A percentile compares a stretch with the other conserved stretches of the same genome.
Conservation (phyloP, 2,888 invertebrate genomes). For the Busseola fusca region DNA sequence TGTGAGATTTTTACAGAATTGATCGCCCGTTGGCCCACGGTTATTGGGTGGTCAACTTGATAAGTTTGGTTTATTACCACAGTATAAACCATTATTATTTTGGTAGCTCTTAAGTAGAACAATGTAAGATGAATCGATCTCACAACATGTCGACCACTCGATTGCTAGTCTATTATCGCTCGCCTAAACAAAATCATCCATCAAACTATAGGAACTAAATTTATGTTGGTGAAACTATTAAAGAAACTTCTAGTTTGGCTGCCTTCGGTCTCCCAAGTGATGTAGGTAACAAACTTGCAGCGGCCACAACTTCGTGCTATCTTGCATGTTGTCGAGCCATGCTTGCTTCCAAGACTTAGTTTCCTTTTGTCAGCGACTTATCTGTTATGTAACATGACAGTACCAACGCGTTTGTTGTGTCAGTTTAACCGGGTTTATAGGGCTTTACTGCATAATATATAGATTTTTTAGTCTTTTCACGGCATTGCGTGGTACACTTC, state of each 20-base stretch:
- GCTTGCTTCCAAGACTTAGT: constrained; percentile 42
- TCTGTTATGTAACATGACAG: constrained; percentile 23
- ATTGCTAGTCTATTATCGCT: constrained; percentile 7
- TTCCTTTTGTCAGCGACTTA: constrained; percentile 43
- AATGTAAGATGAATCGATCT: neutral
- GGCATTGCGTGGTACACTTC: neutral
- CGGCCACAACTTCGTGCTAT: constrained; percentile 39
- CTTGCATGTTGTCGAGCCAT: constrained; percentile 34
- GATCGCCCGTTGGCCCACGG: constrained; percentile 86
- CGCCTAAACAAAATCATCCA: constrained; percentile 12
- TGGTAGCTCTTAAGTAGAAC: neutral
- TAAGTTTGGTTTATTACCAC: neutral
- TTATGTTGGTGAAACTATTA: constrained; percentile 23
- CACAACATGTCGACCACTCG: neutral
- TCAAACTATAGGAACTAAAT: constrained; percentile 8
- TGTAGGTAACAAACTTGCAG: constrained; percentile 58
- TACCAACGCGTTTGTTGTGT: constrained; percentile 22
- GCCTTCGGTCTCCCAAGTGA: neutral
- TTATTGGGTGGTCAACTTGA: constrained; percentile 70
- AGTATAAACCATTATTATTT: neutral
- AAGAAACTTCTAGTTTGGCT: constrained; percentile 22
- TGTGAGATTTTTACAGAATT: neutral
- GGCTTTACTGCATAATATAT: constrained; percentile 3
- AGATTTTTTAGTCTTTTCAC: neutral
- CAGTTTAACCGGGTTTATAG: constrained; percentile 3